Base-by-base conservation (phyloP, 2,113 vertebrate species). In the Fulmarus glacialis region DNA sequence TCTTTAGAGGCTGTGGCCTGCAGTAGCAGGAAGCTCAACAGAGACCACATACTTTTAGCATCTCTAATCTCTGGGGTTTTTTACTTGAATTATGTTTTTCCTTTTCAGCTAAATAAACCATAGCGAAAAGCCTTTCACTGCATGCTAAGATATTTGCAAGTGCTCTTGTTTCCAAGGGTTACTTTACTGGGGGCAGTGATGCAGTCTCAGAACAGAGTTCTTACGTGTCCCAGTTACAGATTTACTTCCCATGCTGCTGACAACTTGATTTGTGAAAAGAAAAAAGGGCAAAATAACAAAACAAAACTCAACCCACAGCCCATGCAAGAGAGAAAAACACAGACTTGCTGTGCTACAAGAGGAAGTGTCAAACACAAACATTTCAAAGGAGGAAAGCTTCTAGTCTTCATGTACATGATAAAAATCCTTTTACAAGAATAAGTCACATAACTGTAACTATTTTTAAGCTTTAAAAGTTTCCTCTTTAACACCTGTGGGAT, bases 191-290 rank as follows among this genome's bases (percentile, higher is more conserved):
- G 40, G 42, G 59, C 66, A 82, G 70, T 0, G 2, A 75, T 91
- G 70, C 66, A 94, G 83, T 45, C 81, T 96, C 70, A 79, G 70
- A 93, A 91, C 36, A 82, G 85, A 81, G 43, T 67, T 87, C 70
- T 93, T 92, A 79, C 2, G 22, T 93, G 91, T 93, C 45, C 81
- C 70, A 91, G 73, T 94, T 92, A 96, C 91, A 80, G 78, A 97
- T 93, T 91, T 94, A 70, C 70, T 94, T 89, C 66, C 70, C 8
- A 0, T 85, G 81, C 60, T 82, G 81, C 89, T 87, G 93, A 89
- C 94, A 93, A 91, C 64, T 96, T 82, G 84, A 79, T 94, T 91
- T 94, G 96, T 96, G 93, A 93, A 93, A 94, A 91, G 72, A 86
- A 94, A 86, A 77, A 91, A 84, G 84, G 62, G 77, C 87, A 88